These are phyloP conservation scores for Rotaria magnacalcarata DNA, from an alignment of 2,888 invertebrate genomes.

Conservation along the genomic window DNA sequence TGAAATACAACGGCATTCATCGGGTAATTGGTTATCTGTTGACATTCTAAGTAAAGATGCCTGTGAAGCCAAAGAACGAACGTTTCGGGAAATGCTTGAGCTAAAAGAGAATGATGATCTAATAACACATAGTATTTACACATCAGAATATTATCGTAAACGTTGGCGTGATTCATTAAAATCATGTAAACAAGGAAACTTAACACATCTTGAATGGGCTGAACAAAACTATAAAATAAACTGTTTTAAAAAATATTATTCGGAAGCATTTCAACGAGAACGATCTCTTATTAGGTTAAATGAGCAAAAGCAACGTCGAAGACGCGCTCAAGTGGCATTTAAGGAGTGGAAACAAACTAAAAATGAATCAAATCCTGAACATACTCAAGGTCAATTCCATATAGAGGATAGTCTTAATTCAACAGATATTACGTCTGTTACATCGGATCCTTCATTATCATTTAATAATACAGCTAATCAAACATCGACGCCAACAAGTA, in stretches of 20 bases:
- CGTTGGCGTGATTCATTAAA: not conserved
- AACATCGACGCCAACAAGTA: not conserved
- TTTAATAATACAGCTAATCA: not conserved
- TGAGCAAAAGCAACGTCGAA: not conserved
- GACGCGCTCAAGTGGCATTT: not conserved
- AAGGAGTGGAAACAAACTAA: not conserved
- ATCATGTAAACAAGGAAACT: not conserved
- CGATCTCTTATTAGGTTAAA: not conserved
- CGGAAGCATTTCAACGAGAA: not conserved
- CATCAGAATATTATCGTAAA: conserved; percentile 8
- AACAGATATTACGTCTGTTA: not conserved
- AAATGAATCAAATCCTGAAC: not conserved
- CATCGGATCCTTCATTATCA: not conserved
- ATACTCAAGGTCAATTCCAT: not conserved
- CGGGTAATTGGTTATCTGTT: not conserved
- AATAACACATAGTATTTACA: not conserved
- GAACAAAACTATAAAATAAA: conserved; percentile 9
- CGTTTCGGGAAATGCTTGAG: not conserved
- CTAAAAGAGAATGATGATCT: not conserved
- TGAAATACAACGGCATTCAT: conserved; percentile 11
- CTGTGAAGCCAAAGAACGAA: not conserved
- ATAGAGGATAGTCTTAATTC: not conserved
- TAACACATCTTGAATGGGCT: not conserved
- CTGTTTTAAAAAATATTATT: not conserved
- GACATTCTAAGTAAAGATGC: not conserved